Evolutionary conservation across 64 coral and sea anemone species (phyloP).

Genomic region (Hydrozoanthus tunicans): DNA sequence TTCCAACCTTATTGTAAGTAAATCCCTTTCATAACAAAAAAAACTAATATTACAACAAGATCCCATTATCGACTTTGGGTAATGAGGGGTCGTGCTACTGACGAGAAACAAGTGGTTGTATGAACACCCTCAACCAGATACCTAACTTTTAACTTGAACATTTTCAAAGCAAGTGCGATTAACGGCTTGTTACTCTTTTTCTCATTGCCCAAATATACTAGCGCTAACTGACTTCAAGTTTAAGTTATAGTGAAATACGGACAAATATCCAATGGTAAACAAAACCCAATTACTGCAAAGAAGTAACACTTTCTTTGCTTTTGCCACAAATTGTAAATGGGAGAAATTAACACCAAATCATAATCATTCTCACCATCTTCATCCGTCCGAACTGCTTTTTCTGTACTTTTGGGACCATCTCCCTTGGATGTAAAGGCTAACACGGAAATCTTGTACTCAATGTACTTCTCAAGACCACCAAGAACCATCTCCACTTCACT

Average conservation of each 20-base stretch:
- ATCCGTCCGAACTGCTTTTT: not conserved
- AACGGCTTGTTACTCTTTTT: not conserved
- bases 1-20: not conserved
- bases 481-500: constrained; percentile 46
- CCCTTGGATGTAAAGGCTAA: no score
- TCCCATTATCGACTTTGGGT: constrained; percentile 1
- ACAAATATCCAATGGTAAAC: constrained; percentile 1
- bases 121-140: not conserved
- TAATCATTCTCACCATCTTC: not conserved
- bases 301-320: constrained; percentile 2
- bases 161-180: not conserved
- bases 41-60: constrained; percentile 6
- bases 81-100: not conserved
- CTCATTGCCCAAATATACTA: not conserved
- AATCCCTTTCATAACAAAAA: constrained; percentile 8
- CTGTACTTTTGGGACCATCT: no score
- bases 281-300: constrained; percentile 1
- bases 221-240: not conserved
- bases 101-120: not conserved
- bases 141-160: not conserved
- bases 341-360: constrained; percentile 2
- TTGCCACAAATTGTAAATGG: not conserved
- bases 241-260: constrained; percentile 6
- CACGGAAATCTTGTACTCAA: no score
- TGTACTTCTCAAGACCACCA: constrained; percentile 52